phyloP scores from a whole-genome alignment of 1,140 invertebrate genomes.

The Rhopalosiphum maidis region DNA sequence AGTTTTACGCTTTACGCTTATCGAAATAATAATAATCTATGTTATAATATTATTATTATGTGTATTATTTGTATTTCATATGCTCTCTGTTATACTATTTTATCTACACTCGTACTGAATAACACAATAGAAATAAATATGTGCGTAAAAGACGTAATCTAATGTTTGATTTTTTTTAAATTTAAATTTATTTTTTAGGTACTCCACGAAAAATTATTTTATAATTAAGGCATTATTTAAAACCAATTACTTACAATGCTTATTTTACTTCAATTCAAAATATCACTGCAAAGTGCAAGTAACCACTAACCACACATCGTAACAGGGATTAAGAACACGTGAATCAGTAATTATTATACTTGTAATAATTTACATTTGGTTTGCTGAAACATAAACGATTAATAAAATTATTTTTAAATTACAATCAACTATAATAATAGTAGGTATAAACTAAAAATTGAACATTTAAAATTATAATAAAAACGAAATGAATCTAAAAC shows the following conservation, averaged over 20 bases:
- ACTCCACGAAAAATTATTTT: not conserved
- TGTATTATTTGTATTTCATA: too few species aligned
- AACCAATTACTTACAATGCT: not conserved
- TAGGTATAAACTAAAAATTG: not conserved
- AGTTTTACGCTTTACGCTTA: not conserved
- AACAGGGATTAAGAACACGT: not conserved
- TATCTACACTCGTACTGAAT: not conserved
- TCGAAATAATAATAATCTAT: too few species aligned
- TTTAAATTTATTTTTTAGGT: not conserved
- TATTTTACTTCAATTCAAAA: not conserved
- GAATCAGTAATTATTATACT: not conserved
- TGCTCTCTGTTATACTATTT: not conserved
- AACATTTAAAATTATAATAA: not conserved
- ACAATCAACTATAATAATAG: too few species aligned
- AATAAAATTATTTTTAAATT: too few species aligned
- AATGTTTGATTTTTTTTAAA: not conserved
- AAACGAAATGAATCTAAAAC: not conserved
- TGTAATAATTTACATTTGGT: not conserved
- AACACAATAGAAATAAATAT: not conserved
- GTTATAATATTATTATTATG: too few species aligned
- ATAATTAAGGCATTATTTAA: not conserved
- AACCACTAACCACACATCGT: not conserved
- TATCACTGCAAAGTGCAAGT: not conserved
- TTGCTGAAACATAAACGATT: not conserved
- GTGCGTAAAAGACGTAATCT: not conserved